Evolutionary conservation across 2,888 invertebrate species (phyloP), one percentile per base, ranked within the genome.

Genomic region (Myopa tessellatipennis): DNA sequence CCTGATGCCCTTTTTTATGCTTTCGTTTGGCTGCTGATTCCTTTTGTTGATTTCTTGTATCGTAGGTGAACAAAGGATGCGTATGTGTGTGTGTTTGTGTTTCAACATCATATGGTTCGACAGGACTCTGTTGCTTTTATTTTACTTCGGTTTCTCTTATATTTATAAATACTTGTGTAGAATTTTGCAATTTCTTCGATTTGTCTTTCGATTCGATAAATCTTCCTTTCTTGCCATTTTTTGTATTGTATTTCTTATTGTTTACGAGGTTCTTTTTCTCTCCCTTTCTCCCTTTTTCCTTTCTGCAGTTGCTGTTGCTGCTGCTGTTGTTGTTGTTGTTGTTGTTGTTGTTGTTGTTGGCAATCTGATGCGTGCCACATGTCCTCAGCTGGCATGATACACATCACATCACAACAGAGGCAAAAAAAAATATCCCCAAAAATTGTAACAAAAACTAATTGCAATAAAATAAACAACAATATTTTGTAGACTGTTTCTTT

Each of bases 291-390:
- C 34, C 16, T 38, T 60, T 60, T 73, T 73, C 34, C 34, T 14
- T 71, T 55, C 40, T 68, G 18, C 40, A 40, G 36, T 68, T 40
- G n/a, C 26, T 26, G 45, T 10, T 10, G 45, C 10, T 45, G 45
- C 3, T 1, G 45, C 10, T 6, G 18, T 38, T 36, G 34, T 38
- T 76, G 69, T 78, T 76, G 74, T n/a, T n/a, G 40, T 8, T 8
- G 40, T 40, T 40, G 45, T 45, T 1, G 45, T 3, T 6, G 18
- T 38, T 36, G 34, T 38, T 76, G 69, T 78, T 76, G 74, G 79
- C 71, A 77, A 75, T 67, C 14, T 71, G 79, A 77, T 79, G 79
- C 75, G 78, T 79, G 78, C 79, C 79, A 77, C 79, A 79, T 79
- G 79, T 72, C 61, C 73, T 60, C 79, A 79, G 77, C 79, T 77